Percentiles rank a stretch among this genome's conserved stretches.
Evolutionary conservation across 2,888 invertebrate species (phyloP).

Genomic region (Torymus texanus): DNA sequence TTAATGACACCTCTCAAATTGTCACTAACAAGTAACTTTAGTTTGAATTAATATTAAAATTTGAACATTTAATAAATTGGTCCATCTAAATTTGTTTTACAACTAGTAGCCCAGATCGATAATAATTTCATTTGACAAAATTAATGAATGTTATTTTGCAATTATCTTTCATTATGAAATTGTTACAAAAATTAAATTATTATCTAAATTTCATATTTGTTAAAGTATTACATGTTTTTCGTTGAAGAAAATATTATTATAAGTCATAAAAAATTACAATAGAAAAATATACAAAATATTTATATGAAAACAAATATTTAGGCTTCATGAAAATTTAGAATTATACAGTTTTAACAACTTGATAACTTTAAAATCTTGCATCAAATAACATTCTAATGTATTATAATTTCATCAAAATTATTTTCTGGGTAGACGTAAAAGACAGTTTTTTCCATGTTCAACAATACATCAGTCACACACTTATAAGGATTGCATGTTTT

Average conservation of each 20-base stretch:
- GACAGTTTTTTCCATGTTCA: slow-evolving; percentile 29
- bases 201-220: too few species aligned
- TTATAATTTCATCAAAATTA: slow-evolving; percentile 33
- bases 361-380: background rate
- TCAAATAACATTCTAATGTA: background rate
- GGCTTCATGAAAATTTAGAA: background rate
- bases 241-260: too few species aligned
- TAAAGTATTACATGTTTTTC: too few species aligned
- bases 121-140: slow-evolving; percentile 33
- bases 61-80: slow-evolving; percentile 52
- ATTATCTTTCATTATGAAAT: background rate
- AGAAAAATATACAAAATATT: background rate
- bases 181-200: background rate
- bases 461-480: slow-evolving; percentile 17
- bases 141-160: background rate
- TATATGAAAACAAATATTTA: slow-evolving; percentile 10
- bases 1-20: background rate
- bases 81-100: slow-evolving; percentile 49
- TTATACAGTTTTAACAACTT: slow-evolving; percentile 10
- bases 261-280: slow-evolving; percentile 5
- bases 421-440: slow-evolving; percentile 19
- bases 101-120: slow-evolving; percentile 21
- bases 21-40: slow-evolving; percentile 19
- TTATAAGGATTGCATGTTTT: slow-evolving; percentile 25
- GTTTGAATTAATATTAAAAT: slow-evolving; percentile 27